Evolutionary conservation across 2,797 vertebrate genomes (phyloP).

Genomic region (Stomatorhinus walkeri): DNA sequence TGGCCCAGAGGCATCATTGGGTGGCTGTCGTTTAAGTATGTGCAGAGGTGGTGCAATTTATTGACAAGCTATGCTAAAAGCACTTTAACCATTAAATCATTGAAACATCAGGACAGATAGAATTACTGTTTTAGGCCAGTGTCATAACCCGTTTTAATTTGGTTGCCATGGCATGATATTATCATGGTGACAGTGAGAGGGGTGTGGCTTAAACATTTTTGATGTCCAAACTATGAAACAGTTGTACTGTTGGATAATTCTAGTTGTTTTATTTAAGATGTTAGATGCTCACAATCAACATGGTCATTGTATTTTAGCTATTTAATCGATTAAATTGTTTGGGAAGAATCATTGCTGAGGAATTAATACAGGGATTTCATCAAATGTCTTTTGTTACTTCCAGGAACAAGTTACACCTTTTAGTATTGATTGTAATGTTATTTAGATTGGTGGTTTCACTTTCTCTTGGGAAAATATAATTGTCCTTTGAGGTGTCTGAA

Average conservation of each 20-base stretch:
- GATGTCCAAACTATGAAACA: neutral
- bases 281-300: neutral
- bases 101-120: neutral
- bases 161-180: neutral
- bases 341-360: neutral
- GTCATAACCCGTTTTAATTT: neutral
- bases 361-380: neutral
- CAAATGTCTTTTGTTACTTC: neutral
- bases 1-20: neutral
- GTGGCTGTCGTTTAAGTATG: neutral
- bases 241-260: neutral
- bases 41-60: neutral
- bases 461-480: neutral
- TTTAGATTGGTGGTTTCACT: neutral
- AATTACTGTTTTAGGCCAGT: neutral
- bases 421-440: neutral
- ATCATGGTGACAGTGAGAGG: neutral
- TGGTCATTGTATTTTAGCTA: neutral
- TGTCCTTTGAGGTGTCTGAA: neutral
- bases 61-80: neutral
- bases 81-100: neutral
- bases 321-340: neutral
- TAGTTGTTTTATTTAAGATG: neutral
- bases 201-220: neutral
- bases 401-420: neutral